Percentiles rank a stretch among this genome's conserved stretches.
These are phyloP conservation scores for Silurus aristotelis DNA, from an alignment of 2,797 vertebrate genomes.

Conservation along the genomic window DNA sequence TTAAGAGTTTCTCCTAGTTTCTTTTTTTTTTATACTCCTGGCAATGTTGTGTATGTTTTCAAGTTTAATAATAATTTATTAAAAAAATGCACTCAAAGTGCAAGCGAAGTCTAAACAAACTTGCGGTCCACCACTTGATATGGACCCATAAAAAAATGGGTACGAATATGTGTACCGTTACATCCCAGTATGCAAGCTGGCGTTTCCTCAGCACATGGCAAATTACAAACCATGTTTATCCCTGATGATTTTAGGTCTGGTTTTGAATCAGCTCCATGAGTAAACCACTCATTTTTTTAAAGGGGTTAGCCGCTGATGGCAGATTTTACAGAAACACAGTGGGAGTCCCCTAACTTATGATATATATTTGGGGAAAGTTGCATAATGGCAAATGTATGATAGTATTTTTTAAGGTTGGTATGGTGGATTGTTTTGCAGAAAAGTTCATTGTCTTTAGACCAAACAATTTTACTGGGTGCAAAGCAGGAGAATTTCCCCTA, in stretches of 20 bases:
- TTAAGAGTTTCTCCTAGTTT: too few species aligned
- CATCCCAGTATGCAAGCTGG: conserved; percentile 4
- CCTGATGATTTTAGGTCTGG: conserved; percentile 44
- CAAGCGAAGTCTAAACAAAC: too few species aligned
- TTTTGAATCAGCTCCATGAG: conserved; percentile 37
- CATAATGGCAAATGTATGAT: not conserved
- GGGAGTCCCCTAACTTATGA: conserved; percentile 20
- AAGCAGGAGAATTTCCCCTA: not conserved
- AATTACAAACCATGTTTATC: conserved; percentile 56
- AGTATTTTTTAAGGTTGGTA: not conserved
- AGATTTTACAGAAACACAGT: conserved; percentile 34
- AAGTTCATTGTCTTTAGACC: not conserved
- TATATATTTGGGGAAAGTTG: conserved; percentile 11
- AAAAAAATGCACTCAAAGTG: too few species aligned
- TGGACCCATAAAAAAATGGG: too few species aligned
- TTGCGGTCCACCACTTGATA: too few species aligned
- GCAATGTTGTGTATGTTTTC: too few species aligned
- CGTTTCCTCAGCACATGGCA: conserved; percentile 22
- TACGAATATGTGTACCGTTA: too few species aligned
- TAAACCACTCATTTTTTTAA: conserved; percentile 38
- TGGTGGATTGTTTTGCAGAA: not conserved
- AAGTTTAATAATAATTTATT: too few species aligned
- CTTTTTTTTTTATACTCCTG: too few species aligned
- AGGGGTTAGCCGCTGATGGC: conserved; percentile 33
- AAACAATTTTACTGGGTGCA: not conserved